Evolutionary conservation across 2,888 invertebrate genomes (phyloP).

Genomic region (Hypercompe scribonia): DNA sequence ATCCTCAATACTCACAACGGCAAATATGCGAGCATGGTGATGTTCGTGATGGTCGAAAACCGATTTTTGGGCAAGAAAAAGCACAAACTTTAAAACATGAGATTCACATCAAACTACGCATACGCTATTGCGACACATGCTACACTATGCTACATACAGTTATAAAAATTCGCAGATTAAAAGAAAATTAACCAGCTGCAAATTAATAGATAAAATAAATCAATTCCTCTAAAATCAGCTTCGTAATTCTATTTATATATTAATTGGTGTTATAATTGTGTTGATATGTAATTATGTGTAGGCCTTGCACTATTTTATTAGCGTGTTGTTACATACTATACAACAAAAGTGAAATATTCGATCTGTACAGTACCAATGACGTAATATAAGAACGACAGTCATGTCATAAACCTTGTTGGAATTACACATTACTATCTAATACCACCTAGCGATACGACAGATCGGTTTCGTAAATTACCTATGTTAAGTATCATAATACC

Average conservation of each 20-base stretch:
- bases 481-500: background rate
- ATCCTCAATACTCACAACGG: background rate
- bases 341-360: background rate
- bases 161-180: conserved; percentile 26
- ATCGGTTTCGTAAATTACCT: background rate
- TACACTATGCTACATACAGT: conserved; percentile 38
- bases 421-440: background rate
- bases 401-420: background rate
- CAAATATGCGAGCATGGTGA: background rate
- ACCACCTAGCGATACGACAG: background rate
- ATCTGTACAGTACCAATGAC: background rate
- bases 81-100: background rate
- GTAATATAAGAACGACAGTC: background rate
- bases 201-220: conserved; percentile 34
- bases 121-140: conserved; percentile 18
- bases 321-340: background rate
- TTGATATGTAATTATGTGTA: conserved; percentile 14
- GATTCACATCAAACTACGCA: background rate
- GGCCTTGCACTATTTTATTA: conserved; percentile 3
- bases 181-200: conserved; percentile 7
- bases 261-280: conserved; percentile 9
- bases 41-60: background rate
- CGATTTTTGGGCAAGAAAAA: no score
- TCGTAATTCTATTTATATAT: background rate
- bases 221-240: conserved; percentile 47